phyloP scores from a whole-genome alignment of 2,113 vertebrate species.

The Saccopteryx leptura region DNA sequence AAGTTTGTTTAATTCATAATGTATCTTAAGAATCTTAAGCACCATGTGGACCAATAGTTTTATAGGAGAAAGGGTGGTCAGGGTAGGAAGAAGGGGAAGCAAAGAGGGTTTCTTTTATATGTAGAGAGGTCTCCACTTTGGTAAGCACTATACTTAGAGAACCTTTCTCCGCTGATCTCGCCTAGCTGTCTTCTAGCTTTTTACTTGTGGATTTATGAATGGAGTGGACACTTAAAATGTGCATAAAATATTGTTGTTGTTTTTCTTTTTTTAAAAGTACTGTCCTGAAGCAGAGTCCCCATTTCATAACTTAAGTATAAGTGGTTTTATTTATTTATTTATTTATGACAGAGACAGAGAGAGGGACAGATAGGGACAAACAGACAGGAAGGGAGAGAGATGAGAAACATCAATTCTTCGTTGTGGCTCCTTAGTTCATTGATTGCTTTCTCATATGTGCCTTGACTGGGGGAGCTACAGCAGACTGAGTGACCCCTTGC shows the following conservation, averaged over 20 bases:
- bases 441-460: too few species aligned
- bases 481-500: too few species aligned
- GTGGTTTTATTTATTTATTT: too few species aligned
- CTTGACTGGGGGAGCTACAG: too few species aligned
- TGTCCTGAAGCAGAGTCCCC: not conserved
- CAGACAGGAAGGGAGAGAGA: too few species aligned
- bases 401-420: too few species aligned
- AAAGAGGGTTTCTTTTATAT: not conserved
- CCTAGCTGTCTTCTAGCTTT: not conserved
- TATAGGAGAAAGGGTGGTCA: not conserved
- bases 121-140: not conserved
- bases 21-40: conserved; percentile 30
- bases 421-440: too few species aligned
- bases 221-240: not conserved
- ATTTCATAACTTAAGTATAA: not conserved
- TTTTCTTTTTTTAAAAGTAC: not conserved
- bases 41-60: conserved; percentile 7
- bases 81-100: not conserved
- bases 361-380: too few species aligned
- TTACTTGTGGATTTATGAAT: not conserved
- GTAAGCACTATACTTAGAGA: not conserved
- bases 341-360: too few species aligned
- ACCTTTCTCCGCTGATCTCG: not conserved
- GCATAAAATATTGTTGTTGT: not conserved
- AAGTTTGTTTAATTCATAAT: not conserved